These are phyloP conservation scores for Lutraria rhynchaena DNA, from an alignment of 1,140 invertebrate species.

Conservation along the genomic window DNA sequence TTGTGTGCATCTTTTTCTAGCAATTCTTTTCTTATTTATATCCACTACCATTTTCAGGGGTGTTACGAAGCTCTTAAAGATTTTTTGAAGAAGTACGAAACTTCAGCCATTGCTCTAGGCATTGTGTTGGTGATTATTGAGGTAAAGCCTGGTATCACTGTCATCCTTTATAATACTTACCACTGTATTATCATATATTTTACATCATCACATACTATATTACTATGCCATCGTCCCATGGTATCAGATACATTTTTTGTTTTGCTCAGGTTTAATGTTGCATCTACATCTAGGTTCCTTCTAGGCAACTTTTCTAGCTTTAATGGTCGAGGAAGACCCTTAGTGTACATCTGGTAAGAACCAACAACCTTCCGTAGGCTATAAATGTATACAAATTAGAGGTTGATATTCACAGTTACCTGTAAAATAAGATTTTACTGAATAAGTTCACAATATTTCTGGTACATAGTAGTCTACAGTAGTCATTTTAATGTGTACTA, in stretches of 20 bases:
- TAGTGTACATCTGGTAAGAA: too few relatives aligned
- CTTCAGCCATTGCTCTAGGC: slow-evolving; percentile 42
- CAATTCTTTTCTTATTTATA: not conserved
- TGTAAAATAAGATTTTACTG: too few relatives aligned
- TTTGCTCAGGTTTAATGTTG: not conserved
- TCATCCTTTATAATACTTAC: not conserved
- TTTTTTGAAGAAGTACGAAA: slow-evolving; percentile 39
- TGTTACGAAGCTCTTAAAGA: slow-evolving; percentile 50
- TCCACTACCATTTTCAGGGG: slow-evolving; percentile 4
- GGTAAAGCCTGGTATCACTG: slow-evolving; percentile 22
- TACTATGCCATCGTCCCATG: too few relatives aligned
- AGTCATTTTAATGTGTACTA: too few relatives aligned
- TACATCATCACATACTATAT: not conserved
- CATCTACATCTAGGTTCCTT: not conserved
- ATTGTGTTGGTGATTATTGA: slow-evolving; percentile 33
- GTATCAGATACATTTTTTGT: not conserved
- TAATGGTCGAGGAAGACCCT: too few relatives aligned
- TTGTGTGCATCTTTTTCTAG: not conserved
- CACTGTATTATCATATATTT: not conserved
- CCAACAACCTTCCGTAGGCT: not conserved
- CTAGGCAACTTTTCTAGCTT: too few relatives aligned
- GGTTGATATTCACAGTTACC: not conserved
- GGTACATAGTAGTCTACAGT: too few relatives aligned
- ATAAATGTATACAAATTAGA: not conserved
- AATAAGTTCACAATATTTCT: too few relatives aligned